Conservation (phyloP, 2,797 vertebrate species). For the Anabas testudineus region DNA sequence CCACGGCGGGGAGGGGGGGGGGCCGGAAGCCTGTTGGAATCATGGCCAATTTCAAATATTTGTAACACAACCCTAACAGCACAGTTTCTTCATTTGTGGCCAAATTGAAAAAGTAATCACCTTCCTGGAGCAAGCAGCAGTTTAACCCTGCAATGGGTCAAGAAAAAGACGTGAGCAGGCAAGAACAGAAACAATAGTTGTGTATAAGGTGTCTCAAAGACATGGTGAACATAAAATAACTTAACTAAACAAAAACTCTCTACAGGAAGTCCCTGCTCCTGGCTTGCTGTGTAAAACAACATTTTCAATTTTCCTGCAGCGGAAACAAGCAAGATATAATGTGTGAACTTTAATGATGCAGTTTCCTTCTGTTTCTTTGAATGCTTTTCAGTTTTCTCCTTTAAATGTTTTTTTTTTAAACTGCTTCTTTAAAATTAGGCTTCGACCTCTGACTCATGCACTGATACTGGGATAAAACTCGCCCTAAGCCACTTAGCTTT, state of each 20-base stretch:
- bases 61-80: conserved; percentile 19
- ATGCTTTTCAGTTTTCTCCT: background rate
- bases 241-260: too few species aligned
- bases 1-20: background rate
- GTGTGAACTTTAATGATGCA: too few species aligned
- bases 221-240: too few species aligned
- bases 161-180: too few species aligned
- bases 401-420: background rate
- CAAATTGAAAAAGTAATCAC: conserved; percentile 17
- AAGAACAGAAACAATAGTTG: too few species aligned
- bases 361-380: too few species aligned
- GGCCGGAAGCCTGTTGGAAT: conserved; percentile 14
- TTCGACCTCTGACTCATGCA: conserved; percentile 15
- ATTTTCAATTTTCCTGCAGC: too few species aligned
- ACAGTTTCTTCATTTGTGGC: conserved; percentile 14
- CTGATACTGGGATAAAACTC: conserved; percentile 11
- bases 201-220: too few species aligned
- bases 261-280: too few species aligned
- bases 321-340: too few species aligned
- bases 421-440: background rate
- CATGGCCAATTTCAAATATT: conserved; percentile 32
- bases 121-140: background rate
- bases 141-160: conserved; percentile 12
- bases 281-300: too few species aligned
- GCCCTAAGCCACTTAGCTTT: background rate